Evolutionary conservation across 2,797 vertebrate species (phyloP).

Genomic region (Enteromius argenteus): DNA sequence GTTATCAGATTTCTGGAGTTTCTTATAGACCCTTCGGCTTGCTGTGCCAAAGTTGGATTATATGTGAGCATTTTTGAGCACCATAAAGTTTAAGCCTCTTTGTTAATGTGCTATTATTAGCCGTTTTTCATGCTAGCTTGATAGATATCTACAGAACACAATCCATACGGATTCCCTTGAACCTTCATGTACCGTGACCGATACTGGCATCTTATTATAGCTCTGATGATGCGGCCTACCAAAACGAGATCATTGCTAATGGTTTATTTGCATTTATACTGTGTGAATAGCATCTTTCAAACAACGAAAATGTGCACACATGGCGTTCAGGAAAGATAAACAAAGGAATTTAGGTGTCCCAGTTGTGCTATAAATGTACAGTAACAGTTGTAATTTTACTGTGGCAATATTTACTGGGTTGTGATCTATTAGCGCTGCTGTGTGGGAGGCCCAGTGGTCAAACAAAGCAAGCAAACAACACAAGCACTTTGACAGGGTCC

Average conservation of each 20-base stretch:
- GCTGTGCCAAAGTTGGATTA: constrained; percentile 61
- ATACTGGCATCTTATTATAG: constrained; percentile 53
- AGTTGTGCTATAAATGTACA: background rate
- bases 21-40: constrained; percentile 29
- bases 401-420: constrained; percentile 8
- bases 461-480: constrained; percentile 66
- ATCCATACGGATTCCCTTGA: constrained; percentile 56
- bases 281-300: background rate
- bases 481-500: constrained; percentile 68
- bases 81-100: constrained; percentile 46
- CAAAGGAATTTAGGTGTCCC: background rate
- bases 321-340: background rate
- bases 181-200: constrained; percentile 34
- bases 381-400: constrained; percentile 21
- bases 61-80: constrained; percentile 61
- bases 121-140: constrained; percentile 55
- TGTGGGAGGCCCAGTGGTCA: constrained; percentile 64
- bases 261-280: constrained; percentile 11
- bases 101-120: constrained; percentile 63
- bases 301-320: background rate
- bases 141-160: constrained; percentile 52
- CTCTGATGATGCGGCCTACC: constrained; percentile 20
- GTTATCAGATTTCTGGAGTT: constrained; percentile 40
- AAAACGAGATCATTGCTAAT: constrained; percentile 12
- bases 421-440: constrained; percentile 57